A percentile compares a stretch with the other conserved stretches of the same genome.
These are phyloP conservation scores for Eupithecia vulgata DNA, from an alignment of 2,888 invertebrate genomes.

Conservation along the genomic window DNA sequence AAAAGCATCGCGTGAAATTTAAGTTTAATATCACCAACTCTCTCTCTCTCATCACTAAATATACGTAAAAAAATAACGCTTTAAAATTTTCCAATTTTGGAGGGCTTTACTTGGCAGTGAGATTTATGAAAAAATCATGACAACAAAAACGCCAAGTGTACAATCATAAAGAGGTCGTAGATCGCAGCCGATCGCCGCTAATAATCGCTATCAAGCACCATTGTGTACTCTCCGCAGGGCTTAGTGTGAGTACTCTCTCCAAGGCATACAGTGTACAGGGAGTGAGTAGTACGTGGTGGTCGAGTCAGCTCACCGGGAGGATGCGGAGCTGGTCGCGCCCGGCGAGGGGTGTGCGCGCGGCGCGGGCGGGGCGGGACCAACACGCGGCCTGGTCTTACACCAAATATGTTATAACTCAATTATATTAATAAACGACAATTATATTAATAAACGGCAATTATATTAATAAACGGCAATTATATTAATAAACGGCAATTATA, in stretches of 20 bases:
- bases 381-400: not conserved
- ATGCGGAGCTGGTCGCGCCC: not conserved
- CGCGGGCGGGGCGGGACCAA: not conserved
- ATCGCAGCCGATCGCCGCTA: slow-evolving; percentile 11
- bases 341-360: too few species aligned
- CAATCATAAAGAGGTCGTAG: slow-evolving; percentile 1
- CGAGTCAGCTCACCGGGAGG: too few species aligned
- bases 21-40: too few species aligned
- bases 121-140: too few species aligned
- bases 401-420: not conserved
- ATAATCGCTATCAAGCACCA: slow-evolving; percentile 32
- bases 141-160: not conserved
- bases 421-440: too few species aligned
- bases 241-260: not conserved
- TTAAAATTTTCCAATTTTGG: not conserved
- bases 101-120: not conserved
- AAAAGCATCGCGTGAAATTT: too few species aligned
- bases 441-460: too few species aligned
- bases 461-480: too few species aligned
- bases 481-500: too few species aligned
- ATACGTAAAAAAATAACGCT: too few species aligned
- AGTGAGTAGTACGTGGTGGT: not conserved
- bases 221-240: not conserved
- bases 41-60: too few species aligned
- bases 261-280: not conserved